Base-by-base conservation (phyloP, 2,113 vertebrate genomes). In the Limanda limanda region DNA sequence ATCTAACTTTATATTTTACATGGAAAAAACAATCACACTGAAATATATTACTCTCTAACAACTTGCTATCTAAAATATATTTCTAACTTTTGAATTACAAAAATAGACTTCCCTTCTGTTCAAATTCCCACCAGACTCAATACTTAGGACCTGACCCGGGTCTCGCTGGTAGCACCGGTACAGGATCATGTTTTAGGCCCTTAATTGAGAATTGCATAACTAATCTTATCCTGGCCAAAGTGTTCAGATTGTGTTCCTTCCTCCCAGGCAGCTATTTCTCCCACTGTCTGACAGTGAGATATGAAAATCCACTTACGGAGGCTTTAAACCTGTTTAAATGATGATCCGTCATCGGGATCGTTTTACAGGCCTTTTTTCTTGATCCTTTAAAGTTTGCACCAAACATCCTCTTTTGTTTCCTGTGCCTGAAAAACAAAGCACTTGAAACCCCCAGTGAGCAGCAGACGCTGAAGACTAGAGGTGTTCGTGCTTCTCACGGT, bases 231-330 rank as follows among this genome's bases (percentile, higher is more conserved):
- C 40, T 55, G 10, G 18, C 1, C 37, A 40, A n/a, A 24, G 23
- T 37, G 35, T 37, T 37, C 35, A 37, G 42, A 14, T 45, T 45
- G 42, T 63, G 37, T 73, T 65, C 9, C 5, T 18, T 21, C 18
- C 37, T 11, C 35, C 67, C 25, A 14, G 65, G 31, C 24, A 62
- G 57, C 9, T 5, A 3, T 65, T 47, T 55, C 58, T 76, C 27
- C 63, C 52, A 24, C 35, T 76, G 63, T 63, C n/a, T 71, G 23
- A 67, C 56, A 57, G 60, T 57, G 21, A 21, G 1, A 64, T 23
- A 23, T 52, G 31, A 27, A 79, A 71, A 83, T 71, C 17, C 58
- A 25, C 13, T 76, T 12, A 37, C 47, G n/a, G 42, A 54, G 55
- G 42, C 14, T n/a, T 54, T 25, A 63, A 63, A 58, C 42, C 9